Evolutionary conservation across 2,113 vertebrate genomes (phyloP).

Genomic region (Tympanuchus pallidicinctus): DNA sequence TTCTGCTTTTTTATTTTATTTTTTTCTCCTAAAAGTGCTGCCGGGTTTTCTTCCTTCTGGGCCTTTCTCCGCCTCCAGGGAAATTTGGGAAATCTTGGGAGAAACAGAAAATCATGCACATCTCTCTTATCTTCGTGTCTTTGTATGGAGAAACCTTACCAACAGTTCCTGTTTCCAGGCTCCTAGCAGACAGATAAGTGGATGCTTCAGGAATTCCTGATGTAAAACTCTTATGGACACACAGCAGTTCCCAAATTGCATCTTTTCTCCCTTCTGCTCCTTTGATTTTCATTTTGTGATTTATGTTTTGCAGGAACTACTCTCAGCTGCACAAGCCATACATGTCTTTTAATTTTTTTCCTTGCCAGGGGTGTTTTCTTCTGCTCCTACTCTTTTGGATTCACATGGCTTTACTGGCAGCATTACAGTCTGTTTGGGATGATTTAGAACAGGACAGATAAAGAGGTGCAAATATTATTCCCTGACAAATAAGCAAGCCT

Average conservation of each 20-base stretch:
- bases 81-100: background rate
- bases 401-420: constrained; percentile 16
- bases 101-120: background rate
- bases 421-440: constrained; percentile 8
- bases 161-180: background rate
- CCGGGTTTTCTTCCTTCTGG: accelerated
- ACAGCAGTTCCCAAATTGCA: background rate
- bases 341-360: constrained; percentile 19
- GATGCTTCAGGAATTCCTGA: background rate
- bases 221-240: background rate
- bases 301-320: constrained; percentile 21
- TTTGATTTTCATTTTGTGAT: constrained; percentile 2
- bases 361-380: background rate
- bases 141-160: background rate
- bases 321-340: constrained; percentile 4
- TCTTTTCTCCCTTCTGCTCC: background rate
- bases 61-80: background rate
- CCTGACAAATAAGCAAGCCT: constrained; percentile 2
- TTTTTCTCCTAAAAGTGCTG: background rate
- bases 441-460: constrained; percentile 39
- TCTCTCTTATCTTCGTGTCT: background rate
- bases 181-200: background rate
- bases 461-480: constrained; percentile 10
- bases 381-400: background rate
- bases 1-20: background rate